Conservation (phyloP, 2,797 vertebrate species). For the Pitangus sulphuratus region DNA sequence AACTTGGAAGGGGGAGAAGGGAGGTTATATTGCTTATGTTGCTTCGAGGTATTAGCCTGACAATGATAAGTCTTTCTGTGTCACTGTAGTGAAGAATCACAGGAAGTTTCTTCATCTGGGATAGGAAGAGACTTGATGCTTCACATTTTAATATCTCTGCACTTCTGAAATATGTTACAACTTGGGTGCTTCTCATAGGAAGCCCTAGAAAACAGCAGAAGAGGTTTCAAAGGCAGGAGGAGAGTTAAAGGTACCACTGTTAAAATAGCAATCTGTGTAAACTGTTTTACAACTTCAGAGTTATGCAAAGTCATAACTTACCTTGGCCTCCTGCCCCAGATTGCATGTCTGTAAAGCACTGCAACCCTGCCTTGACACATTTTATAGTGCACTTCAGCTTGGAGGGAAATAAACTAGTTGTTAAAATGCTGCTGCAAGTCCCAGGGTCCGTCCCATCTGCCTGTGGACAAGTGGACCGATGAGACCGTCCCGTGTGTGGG, state of each 20-base stretch:
- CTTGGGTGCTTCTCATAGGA: background rate
- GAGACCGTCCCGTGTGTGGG: background rate
- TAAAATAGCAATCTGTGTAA: background rate
- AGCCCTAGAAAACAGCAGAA: background rate
- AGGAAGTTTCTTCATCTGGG: background rate
- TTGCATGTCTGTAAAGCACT: background rate
- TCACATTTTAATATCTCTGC: background rate
- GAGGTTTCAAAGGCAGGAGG: background rate
- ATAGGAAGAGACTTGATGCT: background rate
- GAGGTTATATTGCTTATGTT: background rate
- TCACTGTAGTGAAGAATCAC: background rate
- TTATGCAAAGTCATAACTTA: background rate
- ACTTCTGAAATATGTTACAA: background rate
- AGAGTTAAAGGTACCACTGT: background rate
- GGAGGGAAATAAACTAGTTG: background rate
- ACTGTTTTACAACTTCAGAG: background rate
- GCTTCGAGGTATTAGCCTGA: background rate
- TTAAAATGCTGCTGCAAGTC: background rate
- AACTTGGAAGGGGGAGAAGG: background rate
- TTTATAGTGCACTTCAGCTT: background rate
- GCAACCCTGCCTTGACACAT: background rate
- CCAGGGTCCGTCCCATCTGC: accelerated
- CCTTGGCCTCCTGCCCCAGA: background rate
- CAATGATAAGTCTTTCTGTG: background rate
- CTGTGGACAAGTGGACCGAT: background rate